phyloP scores from a whole-genome alignment of 2,888 invertebrate species.

The Saturnia pavonia region DNA sequence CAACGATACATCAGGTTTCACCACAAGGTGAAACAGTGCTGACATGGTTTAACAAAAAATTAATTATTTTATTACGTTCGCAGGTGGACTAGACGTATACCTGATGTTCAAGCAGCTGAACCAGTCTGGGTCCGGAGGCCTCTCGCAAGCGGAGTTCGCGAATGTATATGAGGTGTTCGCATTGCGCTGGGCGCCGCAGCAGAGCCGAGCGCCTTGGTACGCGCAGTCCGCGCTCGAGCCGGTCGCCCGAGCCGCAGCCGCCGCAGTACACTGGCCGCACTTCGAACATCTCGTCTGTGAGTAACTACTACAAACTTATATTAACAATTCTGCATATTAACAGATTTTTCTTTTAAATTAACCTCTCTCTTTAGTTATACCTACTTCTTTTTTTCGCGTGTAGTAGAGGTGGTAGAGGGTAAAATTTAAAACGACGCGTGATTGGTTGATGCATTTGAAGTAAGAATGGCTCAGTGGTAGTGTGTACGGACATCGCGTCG shows the following conservation, averaged over 20 bases:
- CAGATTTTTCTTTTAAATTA: no score
- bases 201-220: constrained; percentile 88
- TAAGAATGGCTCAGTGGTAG: not conserved
- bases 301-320: constrained; percentile 43
- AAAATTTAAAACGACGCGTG: no score
- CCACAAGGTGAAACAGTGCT: no score
- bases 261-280: constrained; percentile 86
- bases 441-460: no score
- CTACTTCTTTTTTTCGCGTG: no score
- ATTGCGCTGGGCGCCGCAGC: constrained; percentile 88
- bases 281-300: constrained; percentile 88
- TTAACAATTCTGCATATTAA: no score
- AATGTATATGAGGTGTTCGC: constrained; percentile 84
- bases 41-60: not conserved
- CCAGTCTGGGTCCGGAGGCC: constrained; percentile 83
- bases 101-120: constrained; percentile 92
- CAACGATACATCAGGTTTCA: no score
- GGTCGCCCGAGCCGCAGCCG: constrained; percentile 82
- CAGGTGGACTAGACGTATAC: constrained; percentile 87
- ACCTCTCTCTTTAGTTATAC: no score
- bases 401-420: no score
- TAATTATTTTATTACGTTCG: constrained; percentile 18
- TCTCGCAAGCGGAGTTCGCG: constrained; percentile 87
- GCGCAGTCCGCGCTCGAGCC: constrained; percentile 79
- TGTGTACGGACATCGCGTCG: not conserved